Percentiles rank a stretch among this genome's conserved stretches.
These are phyloP conservation scores for Parotocinclus haroldoi DNA, from an alignment of 2,797 vertebrate species.

Conservation along the genomic window DNA sequence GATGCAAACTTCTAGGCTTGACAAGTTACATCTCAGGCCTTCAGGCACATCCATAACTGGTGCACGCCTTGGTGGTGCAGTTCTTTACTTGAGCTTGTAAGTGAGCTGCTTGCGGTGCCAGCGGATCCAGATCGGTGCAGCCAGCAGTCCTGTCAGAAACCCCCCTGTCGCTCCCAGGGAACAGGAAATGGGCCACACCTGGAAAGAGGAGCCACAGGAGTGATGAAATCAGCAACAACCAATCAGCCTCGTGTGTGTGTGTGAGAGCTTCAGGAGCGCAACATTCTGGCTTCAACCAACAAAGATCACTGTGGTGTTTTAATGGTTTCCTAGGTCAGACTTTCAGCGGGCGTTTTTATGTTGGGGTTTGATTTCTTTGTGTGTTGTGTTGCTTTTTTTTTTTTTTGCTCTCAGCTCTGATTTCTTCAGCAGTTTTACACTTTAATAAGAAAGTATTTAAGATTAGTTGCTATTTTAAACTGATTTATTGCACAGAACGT, in stretches of 20 bases:
- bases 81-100: conserved; percentile 91
- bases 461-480: conserved; percentile 21
- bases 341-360: conserved; percentile 28
- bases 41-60: neutral
- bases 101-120: conserved; percentile 93
- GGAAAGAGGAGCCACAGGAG: conserved; percentile 17
- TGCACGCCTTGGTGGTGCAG: conserved; percentile 11
- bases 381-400: no score
- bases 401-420: conserved; percentile 37
- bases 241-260: conserved; percentile 17
- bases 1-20: neutral
- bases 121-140: conserved; percentile 90
- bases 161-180: conserved; percentile 88
- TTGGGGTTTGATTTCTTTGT: conserved; percentile 10
- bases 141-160: conserved; percentile 82
- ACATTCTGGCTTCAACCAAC: conserved; percentile 35
- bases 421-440: conserved; percentile 28
- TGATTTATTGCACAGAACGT: conserved; percentile 40
- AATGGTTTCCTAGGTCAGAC: conserved; percentile 40
- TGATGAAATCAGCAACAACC: conserved; percentile 29
- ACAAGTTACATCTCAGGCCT: conserved; percentile 2
- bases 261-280: conserved; percentile 29
- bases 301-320: conserved; percentile 50
- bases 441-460: conserved; percentile 29
- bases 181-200: conserved; percentile 97